Percentiles rank a stretch among this genome's conserved stretches.
Evolutionary conservation across 2,888 invertebrate genomes (phyloP).

Genomic region (Tenthredo livida): DNA sequence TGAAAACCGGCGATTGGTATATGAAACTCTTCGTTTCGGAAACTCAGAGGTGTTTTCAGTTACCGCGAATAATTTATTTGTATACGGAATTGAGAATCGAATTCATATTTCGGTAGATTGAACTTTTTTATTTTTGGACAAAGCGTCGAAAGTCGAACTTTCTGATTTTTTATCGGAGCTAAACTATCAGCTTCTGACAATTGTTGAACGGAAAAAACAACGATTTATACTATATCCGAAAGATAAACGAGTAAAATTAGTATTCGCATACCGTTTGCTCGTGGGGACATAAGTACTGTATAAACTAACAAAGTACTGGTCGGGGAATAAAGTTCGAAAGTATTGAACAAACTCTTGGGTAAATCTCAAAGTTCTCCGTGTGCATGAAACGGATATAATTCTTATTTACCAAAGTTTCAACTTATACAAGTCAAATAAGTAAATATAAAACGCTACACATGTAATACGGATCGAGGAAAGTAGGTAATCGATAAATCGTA

Average conservation of each 20-base stretch:
- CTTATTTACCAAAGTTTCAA: constrained; percentile 17
- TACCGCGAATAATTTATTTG: neutral
- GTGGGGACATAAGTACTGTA: neutral
- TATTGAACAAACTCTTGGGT: constrained; percentile 9
- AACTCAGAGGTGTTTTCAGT: neutral
- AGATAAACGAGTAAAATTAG: constrained; percentile 40
- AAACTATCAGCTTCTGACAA: neutral
- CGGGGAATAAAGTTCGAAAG: constrained; percentile 24
- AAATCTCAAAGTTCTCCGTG: constrained; percentile 21
- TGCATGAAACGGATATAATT: constrained; percentile 39
- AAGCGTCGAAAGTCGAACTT: neutral
- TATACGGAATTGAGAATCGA: neutral
- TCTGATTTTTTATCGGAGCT: neutral
- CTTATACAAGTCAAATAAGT: neutral
- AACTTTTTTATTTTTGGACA: neutral
- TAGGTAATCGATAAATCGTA: constrained; percentile 28
- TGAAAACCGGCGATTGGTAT: neutral
- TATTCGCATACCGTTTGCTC: constrained; percentile 33
- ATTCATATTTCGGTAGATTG: neutral
- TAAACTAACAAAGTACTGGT: constrained; percentile 40
- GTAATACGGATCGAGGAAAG: neutral
- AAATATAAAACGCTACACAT: neutral
- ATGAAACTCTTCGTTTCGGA: neutral
- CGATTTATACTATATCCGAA: neutral
- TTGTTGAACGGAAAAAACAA: too few relatives aligned